phyloP scores from a whole-genome alignment of 2,797 vertebrate genomes.

The Notoglanidium macrostoma region DNA sequence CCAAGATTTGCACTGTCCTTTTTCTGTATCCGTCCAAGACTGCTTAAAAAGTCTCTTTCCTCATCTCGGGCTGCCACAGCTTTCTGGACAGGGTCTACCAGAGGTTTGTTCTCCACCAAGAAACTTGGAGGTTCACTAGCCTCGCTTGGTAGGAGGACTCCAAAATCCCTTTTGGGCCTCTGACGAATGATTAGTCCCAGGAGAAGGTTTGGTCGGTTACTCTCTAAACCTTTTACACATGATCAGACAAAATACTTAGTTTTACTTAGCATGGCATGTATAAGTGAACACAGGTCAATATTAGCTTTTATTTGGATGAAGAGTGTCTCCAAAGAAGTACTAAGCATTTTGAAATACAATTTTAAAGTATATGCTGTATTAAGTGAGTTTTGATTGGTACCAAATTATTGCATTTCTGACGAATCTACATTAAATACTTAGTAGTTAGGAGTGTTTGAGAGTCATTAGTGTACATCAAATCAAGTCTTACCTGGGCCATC shows the following conservation, averaged over 20 bases:
- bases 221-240: constrained; percentile 84
- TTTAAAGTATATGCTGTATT: not conserved
- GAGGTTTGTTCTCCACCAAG: constrained; percentile 84
- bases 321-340: too few species aligned
- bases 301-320: not conserved
- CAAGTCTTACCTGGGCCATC: constrained; percentile 91
- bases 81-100: constrained; percentile 72
- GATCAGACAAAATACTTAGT: not conserved
- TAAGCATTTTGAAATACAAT: not conserved
- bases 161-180: constrained; percentile 85
- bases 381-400: not conserved
- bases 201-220: constrained; percentile 91
- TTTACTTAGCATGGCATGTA: not conserved
- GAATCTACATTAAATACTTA: too few species aligned
- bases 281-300: not conserved
- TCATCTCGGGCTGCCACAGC: constrained; percentile 75
- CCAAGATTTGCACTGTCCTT: constrained; percentile 83
- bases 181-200: constrained; percentile 95
- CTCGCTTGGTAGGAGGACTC: constrained; percentile 75
- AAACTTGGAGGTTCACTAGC: constrained; percentile 74
- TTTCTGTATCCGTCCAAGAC: constrained; percentile 78
- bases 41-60: constrained; percentile 87
- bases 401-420: not conserved
- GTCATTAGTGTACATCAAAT: not conserved
- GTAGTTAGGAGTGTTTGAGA: not conserved